A percentile compares a stretch with the other conserved stretches of the same genome.
Conservation (phyloP, 2,113 vertebrate genomes). For the Lagenorhynchus albirostris region DNA sequence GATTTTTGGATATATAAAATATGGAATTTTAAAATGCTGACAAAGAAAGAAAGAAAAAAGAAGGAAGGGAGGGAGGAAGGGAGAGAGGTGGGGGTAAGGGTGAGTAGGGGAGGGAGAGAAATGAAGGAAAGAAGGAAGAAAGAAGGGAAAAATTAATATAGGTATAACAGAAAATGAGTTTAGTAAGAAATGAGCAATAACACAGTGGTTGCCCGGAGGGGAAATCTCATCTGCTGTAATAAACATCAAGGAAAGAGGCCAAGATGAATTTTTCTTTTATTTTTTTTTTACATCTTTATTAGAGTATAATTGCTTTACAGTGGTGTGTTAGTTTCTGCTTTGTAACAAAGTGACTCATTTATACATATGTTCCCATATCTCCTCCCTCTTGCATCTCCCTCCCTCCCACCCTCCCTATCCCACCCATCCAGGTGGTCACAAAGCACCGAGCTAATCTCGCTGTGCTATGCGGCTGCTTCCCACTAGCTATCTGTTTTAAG, state of each 20-base stretch:
- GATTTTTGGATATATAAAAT: background rate
- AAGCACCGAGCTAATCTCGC: too few species aligned
- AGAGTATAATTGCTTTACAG: too few species aligned
- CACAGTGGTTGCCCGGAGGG: background rate
- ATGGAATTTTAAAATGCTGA: background rate
- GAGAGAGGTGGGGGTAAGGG: background rate
- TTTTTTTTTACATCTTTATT: too few species aligned
- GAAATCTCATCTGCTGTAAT: conserved; percentile 45
- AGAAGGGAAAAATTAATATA: conserved; percentile 21
- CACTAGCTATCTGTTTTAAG: too few species aligned
- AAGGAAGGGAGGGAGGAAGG: too few species aligned
- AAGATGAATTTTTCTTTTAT: conserved; percentile 51
- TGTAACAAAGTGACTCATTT: too few species aligned
- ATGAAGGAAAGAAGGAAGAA: background rate
- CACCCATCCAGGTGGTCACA: too few species aligned
- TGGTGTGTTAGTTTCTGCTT: too few species aligned
- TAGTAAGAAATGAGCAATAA: conserved; percentile 27
- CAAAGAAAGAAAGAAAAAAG: background rate
- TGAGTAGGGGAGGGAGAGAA: background rate
- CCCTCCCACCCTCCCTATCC: too few species aligned
- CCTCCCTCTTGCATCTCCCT: too few species aligned
- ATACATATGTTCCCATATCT: too few species aligned
- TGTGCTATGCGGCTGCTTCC: too few species aligned
- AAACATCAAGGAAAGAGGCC: conserved; percentile 48
- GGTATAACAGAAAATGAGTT: background rate